Conservation (phyloP, 2,888 invertebrate genomes). For the Muscina levida region DNA sequence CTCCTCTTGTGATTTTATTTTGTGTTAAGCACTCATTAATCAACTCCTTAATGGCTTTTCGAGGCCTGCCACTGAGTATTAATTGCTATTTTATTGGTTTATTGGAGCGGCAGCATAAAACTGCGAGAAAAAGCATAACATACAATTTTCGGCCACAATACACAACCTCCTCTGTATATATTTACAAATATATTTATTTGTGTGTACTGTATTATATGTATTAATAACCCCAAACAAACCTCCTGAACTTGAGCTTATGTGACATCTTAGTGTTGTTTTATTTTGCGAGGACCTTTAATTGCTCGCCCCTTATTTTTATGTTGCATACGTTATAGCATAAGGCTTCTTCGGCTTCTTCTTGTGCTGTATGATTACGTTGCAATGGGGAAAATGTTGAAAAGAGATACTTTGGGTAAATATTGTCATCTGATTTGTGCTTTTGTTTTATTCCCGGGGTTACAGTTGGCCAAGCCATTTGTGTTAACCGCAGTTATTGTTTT, state of each 20-base stretch:
- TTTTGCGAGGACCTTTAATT: slow-evolving; percentile 16
- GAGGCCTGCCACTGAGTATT: slow-evolving; percentile 66
- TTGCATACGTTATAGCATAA: not conserved
- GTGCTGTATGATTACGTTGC: not conserved
- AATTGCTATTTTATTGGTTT: slow-evolving; percentile 66
- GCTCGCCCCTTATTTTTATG: slow-evolving; percentile 50
- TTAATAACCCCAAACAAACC: slow-evolving; percentile 35
- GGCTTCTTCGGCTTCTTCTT: slow-evolving; percentile 8
- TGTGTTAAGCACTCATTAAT: slow-evolving; percentile 65
- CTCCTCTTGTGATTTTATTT: slow-evolving; percentile 62
- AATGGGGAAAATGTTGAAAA: slow-evolving; percentile 48
- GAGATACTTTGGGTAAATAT: slow-evolving; percentile 56
- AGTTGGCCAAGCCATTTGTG: not conserved
- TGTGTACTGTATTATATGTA: not conserved
- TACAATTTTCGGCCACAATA: not conserved
- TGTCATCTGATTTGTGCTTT: slow-evolving; percentile 61
- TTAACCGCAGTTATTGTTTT: slow-evolving; percentile 54
- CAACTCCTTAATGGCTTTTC: slow-evolving; percentile 65
- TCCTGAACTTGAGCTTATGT: slow-evolving; percentile 56
- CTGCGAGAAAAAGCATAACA: slow-evolving; percentile 15
- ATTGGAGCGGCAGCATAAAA: slow-evolving; percentile 50
- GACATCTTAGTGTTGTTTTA: slow-evolving; percentile 50
- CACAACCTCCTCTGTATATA: not conserved
- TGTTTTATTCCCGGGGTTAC: not conserved
- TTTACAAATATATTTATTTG: not conserved